Conservation (phyloP, 2,888 invertebrate genomes). For the Napeogenes sylphis region DNA sequence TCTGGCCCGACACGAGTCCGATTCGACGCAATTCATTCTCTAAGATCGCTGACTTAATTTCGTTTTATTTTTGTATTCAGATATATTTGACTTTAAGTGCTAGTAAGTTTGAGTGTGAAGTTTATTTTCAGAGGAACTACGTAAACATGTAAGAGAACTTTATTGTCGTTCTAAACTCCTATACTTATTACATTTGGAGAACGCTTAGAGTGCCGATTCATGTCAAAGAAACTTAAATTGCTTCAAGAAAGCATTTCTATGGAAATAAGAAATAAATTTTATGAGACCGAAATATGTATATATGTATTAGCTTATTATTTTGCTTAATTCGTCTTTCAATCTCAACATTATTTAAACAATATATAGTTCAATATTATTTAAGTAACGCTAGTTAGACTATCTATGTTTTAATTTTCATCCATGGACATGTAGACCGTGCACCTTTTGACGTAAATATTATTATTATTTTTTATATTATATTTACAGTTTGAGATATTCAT, state of each 20-base stretch:
- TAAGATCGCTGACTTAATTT: conserved; percentile 55
- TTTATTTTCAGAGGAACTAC: conserved; percentile 51
- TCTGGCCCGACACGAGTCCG: conserved; percentile 58
- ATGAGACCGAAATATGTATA: conserved; percentile 6
- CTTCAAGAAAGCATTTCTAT: conserved; percentile 24
- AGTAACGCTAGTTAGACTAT: too few species aligned
- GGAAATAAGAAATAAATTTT: conserved; percentile 17
- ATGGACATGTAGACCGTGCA: too few species aligned
- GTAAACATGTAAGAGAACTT: conserved; percentile 54
- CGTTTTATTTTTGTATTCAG: conserved; percentile 54
- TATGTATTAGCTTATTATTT: not conserved
- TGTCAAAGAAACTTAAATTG: conserved; percentile 42
- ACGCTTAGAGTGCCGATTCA: conserved; percentile 54
- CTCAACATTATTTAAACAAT: too few species aligned
- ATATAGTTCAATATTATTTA: too few species aligned
- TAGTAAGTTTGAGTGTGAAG: conserved; percentile 35
- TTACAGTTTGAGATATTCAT: too few species aligned
- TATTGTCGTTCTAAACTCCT: conserved; percentile 55
- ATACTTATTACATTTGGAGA: conserved; percentile 49
- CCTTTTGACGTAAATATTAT: too few species aligned
- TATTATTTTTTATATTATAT: too few species aligned
- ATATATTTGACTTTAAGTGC: conserved; percentile 15
- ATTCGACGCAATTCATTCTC: conserved; percentile 59
- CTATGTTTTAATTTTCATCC: too few species aligned
- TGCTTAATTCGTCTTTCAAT: too few species aligned